Conservation (phyloP, 2,888 invertebrate genomes). For the Panzeria rudis region DNA sequence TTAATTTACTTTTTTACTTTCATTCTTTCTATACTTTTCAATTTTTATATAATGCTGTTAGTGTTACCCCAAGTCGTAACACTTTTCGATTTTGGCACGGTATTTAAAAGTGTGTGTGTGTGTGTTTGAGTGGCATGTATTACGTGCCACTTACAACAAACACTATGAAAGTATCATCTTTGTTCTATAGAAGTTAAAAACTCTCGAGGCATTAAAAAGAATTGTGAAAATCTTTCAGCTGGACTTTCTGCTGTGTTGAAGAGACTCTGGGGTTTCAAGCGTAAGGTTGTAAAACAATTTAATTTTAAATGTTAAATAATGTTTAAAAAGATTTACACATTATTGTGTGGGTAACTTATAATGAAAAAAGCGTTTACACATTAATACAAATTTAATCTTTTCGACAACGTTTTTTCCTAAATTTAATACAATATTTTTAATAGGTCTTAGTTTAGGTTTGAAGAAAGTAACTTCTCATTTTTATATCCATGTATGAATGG, state of each 20-base stretch:
- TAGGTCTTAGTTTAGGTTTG: too few relatives aligned
- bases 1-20: slow-evolving; percentile 47
- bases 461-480: too few relatives aligned
- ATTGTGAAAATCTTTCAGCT: slow-evolving; percentile 16
- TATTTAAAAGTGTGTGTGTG: neutral
- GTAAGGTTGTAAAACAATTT: slow-evolving; percentile 63
- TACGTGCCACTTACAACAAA: slow-evolving; percentile 58
- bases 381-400: slow-evolving; percentile 5
- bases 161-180: slow-evolving; percentile 50
- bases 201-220: slow-evolving; percentile 47
- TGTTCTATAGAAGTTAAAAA: slow-evolving; percentile 34
- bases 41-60: slow-evolving; percentile 15
- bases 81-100: slow-evolving; percentile 31
- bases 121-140: slow-evolving; percentile 16
- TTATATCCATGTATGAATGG: too few relatives aligned
- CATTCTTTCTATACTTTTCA: slow-evolving; percentile 8
- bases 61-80: slow-evolving; percentile 27
- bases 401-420: neutral
- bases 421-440: too few relatives aligned
- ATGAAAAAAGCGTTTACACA: slow-evolving; percentile 1
- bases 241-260: slow-evolving; percentile 12
- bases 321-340: slow-evolving; percentile 61
- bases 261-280: slow-evolving; percentile 7
- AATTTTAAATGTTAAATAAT: slow-evolving; percentile 61
- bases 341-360: slow-evolving; percentile 53